These are phyloP conservation scores for Schizotus pectinicornis DNA, from an alignment of 2,888 invertebrate species.

Conservation along the genomic window DNA sequence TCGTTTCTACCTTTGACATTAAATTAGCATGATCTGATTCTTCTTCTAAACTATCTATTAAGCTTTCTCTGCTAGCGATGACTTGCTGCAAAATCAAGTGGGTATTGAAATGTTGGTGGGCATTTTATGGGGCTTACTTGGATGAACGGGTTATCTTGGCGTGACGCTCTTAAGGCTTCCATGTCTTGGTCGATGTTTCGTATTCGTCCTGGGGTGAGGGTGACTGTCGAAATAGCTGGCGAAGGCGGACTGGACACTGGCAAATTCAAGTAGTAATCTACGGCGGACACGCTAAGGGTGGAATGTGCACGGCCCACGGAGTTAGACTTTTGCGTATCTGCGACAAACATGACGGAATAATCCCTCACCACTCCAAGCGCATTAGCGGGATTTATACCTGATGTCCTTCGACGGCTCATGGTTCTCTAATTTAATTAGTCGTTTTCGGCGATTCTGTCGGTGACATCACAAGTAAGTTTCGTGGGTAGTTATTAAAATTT, in stretches of 20 bases:
- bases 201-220: slow-evolving; percentile 75
- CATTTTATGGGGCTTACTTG: slow-evolving; percentile 62
- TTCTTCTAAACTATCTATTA: slow-evolving; percentile 75
- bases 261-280: slow-evolving; percentile 55
- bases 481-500: slow-evolving; percentile 8
- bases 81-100: slow-evolving; percentile 66
- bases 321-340: slow-evolving; percentile 36
- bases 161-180: slow-evolving; percentile 79
- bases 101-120: slow-evolving; percentile 23
- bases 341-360: neutral
- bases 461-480: slow-evolving; percentile 2
- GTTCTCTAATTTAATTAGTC: neutral
- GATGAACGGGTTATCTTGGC: slow-evolving; percentile 85
- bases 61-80: slow-evolving; percentile 79
- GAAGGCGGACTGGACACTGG: slow-evolving; percentile 58
- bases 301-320: slow-evolving; percentile 54
- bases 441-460: neutral
- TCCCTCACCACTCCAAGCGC: neutral
- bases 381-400: neutral
- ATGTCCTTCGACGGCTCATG: slow-evolving; percentile 15
- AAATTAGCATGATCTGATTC: slow-evolving; percentile 79
- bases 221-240: slow-evolving; percentile 68
- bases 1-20: slow-evolving; percentile 71
- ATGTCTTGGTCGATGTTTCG: slow-evolving; percentile 84
- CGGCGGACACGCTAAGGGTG: slow-evolving; percentile 55